These are phyloP conservation scores for Phenganax subtilis DNA, from an alignment of 92 coral and sea anemone species.

Conservation along the genomic window DNA sequence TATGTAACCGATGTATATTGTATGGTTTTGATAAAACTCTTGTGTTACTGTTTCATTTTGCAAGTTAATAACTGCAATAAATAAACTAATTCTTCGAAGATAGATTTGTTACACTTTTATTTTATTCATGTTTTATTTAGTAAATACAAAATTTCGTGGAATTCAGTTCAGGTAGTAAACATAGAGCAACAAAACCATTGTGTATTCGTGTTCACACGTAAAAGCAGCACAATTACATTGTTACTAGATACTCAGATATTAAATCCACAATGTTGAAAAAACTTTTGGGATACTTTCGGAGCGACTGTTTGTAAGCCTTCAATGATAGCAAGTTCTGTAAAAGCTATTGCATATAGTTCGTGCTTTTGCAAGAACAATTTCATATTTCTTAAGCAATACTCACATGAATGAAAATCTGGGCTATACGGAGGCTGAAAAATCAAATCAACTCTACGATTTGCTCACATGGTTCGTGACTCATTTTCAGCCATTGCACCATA, in stretches of 20 bases:
- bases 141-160: background rate
- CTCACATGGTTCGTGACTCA: slow-evolving; percentile 35
- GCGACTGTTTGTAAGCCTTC: slow-evolving; percentile 11
- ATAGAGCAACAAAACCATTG: background rate
- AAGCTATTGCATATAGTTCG: slow-evolving; percentile 38
- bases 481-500: slow-evolving; percentile 27
- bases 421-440: slow-evolving; percentile 48
- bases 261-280: slow-evolving; percentile 8
- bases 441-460: slow-evolving; percentile 35
- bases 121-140: slow-evolving; percentile 3
- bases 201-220: background rate
- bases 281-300: background rate
- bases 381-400: slow-evolving; percentile 35
- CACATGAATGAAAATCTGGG: slow-evolving; percentile 44
- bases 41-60: slow-evolving; percentile 4
- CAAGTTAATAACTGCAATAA: background rate
- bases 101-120: slow-evolving; percentile 5
- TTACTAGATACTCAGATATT: slow-evolving; percentile 1
- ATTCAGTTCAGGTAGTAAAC: slow-evolving; percentile 3
- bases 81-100: background rate
- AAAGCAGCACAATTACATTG: background rate
- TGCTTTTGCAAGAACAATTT: slow-evolving; percentile 37
- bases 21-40: slow-evolving; percentile 10
- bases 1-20: slow-evolving; percentile 6
- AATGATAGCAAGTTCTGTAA: slow-evolving; percentile 40